Evolutionary conservation across 2,113 vertebrate genomes (phyloP), one percentile per base, ranked within the genome.

Genomic region (Callopanchax toddi): DNA sequence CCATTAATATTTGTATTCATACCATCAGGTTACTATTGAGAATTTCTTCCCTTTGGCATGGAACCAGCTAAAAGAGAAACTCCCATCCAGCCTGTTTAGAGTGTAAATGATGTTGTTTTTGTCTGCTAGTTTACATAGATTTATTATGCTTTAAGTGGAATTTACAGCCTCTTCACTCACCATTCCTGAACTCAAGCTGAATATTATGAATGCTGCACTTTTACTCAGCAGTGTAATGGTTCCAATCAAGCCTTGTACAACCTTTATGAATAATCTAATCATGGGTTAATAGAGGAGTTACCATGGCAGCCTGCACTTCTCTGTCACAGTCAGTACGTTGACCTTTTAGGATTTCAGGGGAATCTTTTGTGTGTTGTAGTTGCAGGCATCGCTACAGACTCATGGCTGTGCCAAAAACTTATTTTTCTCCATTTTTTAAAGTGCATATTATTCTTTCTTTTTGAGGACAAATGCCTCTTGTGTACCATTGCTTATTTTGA

Each of bases 111-210:
- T 43, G 44, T 44, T 45, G 10, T 53, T 67, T 57, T 52, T 45
- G 18, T 39, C 45, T 70, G 16, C 36, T 55, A 46, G 29, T 59
- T 59, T 43, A 66, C 17, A n/a, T 44, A 10, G 48, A 44, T 76
- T 61, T 61, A 39, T 18, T 37, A 5, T 50, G 44, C 39, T 69
- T 60, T 66, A 32, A 46, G 60, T 45, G 26, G 61, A 53, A 72
- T 67, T 50, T 60, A 32, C 29, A 60, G 57, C 74, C 18, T 78
- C 70, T 73, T 58, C 11, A 46, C 68, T 53, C 64, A 82, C 32
- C 83, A 82, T 86, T 86, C 88, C 83, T 74, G 54, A 78, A 66
- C 80, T 83, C 54, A 60, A 71, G 75, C 76, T 61, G 48, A 61
- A 71, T 51, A 83, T 78, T 83, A 73, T 81, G 81, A 79, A 51